Base-by-base conservation (phyloP, 2,113 vertebrate genomes). In the Ameiurus melas region DNA sequence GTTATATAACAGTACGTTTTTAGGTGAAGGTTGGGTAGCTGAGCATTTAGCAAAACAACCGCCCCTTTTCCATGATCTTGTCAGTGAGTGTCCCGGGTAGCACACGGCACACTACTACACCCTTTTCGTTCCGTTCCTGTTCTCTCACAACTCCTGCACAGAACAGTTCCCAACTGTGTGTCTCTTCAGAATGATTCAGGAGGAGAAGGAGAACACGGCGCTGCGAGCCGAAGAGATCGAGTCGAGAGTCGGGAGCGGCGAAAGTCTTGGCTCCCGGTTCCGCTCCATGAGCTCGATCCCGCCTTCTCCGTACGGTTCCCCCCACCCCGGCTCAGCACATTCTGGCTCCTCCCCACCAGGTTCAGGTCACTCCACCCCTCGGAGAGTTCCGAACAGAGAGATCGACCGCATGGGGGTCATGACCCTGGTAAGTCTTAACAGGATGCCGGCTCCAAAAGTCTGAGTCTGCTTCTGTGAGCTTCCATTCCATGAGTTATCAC, bases 221-320 rank as follows among this genome's bases (percentile, higher is more conserved):
- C 96, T 98, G 92, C 95, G 98, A 19, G 98, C 98, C 0, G 98
- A 99, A 93, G 97, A 99, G 95, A 99, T 99, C 0, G 98, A 99
- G 92, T 96, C 95, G 77, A 92, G 97, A 2, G 98, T 99, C 19
- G 97, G 97, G 88, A 97, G 97, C 0, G 97, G 97, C 0, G 98
- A 99, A 25, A 95, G 92, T 33, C 95, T 96, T 0, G 97, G 96
- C 14, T 92, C 92, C 17, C 96, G 95, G 0, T 97, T 98, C 93
- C 94, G 96, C 86, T 97, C 98, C 0, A 90, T 97, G 96, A 94
- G 96, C 91, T 96, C 98, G 87, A 90, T 98, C 27, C 96, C 96
- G 4, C 94, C 96, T 0, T 94, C 96, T 0, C 92, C 93, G 1
- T 92, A 95, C 0, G 93, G 95, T 1, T 95, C 96, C 4, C 95